Conservation (phyloP, 2,888 invertebrate genomes). For the Uropetala carovei region DNA sequence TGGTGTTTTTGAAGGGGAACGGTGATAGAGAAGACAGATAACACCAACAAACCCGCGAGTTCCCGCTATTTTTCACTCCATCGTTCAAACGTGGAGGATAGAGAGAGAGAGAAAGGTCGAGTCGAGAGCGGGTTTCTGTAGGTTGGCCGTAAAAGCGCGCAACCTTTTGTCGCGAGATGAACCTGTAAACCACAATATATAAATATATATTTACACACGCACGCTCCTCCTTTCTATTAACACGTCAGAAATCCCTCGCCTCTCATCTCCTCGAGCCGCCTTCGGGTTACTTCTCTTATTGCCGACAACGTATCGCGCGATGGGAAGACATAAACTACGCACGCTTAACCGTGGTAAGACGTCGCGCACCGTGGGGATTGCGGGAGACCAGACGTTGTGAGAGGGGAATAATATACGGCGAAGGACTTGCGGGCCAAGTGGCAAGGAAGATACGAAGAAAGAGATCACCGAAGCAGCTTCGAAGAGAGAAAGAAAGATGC, state of each 20-base stretch:
- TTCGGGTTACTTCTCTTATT: constrained; percentile 34
- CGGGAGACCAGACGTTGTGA: background rate
- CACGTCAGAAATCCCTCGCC: constrained; percentile 19
- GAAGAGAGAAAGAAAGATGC: background rate
- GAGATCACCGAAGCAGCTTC: too few relatives aligned
- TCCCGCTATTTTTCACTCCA: too few relatives aligned
- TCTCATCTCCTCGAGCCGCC: background rate
- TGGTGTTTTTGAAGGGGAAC: too few relatives aligned
- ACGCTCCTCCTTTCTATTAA: constrained; percentile 23
- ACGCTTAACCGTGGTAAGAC: background rate
- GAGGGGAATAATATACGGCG: constrained; percentile 37
- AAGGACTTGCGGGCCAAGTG: background rate
- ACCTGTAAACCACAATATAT: constrained; percentile 41
- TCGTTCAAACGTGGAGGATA: too few relatives aligned
- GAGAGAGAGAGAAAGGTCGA: too few relatives aligned
- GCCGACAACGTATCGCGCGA: constrained; percentile 32
- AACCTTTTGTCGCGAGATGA: constrained; percentile 48
- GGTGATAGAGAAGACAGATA: too few relatives aligned
- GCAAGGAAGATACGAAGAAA: too few relatives aligned
- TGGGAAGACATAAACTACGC: constrained; percentile 6
- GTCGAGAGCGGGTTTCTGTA: background rate
- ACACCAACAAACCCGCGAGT: too few relatives aligned
- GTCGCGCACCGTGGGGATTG: too few relatives aligned
- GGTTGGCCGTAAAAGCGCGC: background rate
- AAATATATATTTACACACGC: background rate